Evolutionary conservation across 2,888 invertebrate genomes (phyloP).

Genomic region (Archips crataeganus): DNA sequence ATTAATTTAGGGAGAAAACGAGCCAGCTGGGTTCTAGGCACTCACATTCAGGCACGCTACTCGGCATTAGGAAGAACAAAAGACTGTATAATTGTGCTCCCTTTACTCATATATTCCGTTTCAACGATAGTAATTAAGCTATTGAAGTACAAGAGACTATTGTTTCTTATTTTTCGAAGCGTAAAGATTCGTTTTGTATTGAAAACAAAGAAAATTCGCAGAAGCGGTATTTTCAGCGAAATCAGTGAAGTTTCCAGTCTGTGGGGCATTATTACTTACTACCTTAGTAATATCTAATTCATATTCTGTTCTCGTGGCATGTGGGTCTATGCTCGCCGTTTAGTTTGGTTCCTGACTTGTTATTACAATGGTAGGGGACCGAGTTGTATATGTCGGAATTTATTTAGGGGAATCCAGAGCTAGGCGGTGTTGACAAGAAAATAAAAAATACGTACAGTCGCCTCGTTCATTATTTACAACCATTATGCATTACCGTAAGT

Average conservation of each 20-base stretch:
- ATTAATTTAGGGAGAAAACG: neutral
- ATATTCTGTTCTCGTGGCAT: slow-evolving; percentile 44
- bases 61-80: neutral
- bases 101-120: slow-evolving; percentile 6
- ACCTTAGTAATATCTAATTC: slow-evolving; percentile 44
- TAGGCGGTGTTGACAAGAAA: slow-evolving; percentile 3
- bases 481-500: slow-evolving; percentile 9
- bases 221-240: slow-evolving; percentile 1
- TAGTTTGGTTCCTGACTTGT: slow-evolving; percentile 30
- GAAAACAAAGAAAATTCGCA: neutral
- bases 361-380: slow-evolving; percentile 43
- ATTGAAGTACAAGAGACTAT: neutral
- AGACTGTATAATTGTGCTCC: neutral
- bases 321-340: slow-evolving; percentile 24
- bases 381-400: slow-evolving; percentile 43
- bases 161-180: slow-evolving; percentile 8
- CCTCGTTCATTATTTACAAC: slow-evolving; percentile 15
- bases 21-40: neutral
- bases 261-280: slow-evolving; percentile 17
- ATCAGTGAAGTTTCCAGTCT: slow-evolving; percentile 19
- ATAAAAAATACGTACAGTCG: slow-evolving; percentile 11
- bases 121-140: slow-evolving; percentile 1
- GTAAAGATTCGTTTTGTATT: neutral
- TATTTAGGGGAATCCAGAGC: slow-evolving; percentile 50
- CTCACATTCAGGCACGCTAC: neutral